Conservation (phyloP, 2,113 vertebrate species). For the human region DNA sequence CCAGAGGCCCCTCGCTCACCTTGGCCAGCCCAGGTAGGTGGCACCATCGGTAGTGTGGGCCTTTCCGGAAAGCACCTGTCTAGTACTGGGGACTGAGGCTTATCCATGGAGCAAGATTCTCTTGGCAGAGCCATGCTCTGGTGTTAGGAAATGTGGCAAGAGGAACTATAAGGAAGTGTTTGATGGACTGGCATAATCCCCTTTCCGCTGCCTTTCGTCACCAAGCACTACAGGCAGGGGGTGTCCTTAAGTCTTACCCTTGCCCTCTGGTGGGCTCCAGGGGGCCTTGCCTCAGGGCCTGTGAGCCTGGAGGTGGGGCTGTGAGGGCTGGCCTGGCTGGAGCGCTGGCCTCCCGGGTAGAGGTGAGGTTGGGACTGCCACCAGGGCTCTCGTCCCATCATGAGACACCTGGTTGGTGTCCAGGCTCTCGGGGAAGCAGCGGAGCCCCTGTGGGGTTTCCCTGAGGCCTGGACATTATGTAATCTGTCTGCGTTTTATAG, state of each 20-base stretch:
- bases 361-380: neutral
- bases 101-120: neutral
- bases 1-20: neutral
- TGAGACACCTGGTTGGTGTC: slow-evolving; percentile 46
- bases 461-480: slow-evolving; percentile 67
- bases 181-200: neutral
- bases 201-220: neutral
- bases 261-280: neutral
- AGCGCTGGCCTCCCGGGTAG: neutral
- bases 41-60: neutral
- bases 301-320: neutral
- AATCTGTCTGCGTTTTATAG: slow-evolving; percentile 66
- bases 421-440: neutral
- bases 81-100: neutral
- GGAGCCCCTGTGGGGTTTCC: slow-evolving; percentile 53
- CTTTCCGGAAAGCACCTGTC: neutral
- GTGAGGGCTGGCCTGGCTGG: neutral
- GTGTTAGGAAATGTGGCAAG: neutral
- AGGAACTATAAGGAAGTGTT: neutral
- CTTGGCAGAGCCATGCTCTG: neutral
- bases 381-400: neutral
- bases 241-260: neutral
- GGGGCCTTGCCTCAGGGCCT: neutral
- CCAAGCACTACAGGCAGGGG: neutral
- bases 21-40: neutral